Evolutionary conservation across 2,888 invertebrate species (phyloP).

Genomic region (Melipona bicolor): DNA sequence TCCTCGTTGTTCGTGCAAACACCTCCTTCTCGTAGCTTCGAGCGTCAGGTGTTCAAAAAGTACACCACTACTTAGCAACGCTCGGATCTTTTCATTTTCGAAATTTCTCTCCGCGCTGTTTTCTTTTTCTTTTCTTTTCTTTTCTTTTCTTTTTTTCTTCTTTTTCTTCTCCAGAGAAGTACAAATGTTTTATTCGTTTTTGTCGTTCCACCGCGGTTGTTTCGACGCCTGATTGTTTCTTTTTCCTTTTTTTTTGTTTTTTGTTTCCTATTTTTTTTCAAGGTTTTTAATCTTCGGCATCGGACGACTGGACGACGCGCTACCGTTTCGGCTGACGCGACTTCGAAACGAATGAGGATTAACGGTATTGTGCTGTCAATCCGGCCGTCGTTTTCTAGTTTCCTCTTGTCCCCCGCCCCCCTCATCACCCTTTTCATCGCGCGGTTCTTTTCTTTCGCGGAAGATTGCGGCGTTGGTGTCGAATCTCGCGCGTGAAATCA

Average conservation of each 20-base stretch:
- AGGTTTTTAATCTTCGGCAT: slow-evolving; percentile 78
- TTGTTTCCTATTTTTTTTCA: slow-evolving; percentile 42
- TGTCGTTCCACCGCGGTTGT: background rate
- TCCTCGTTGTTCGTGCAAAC: slow-evolving; percentile 16
- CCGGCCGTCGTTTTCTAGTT: slow-evolving; percentile 46
- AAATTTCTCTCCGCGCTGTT: background rate
- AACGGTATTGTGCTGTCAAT: slow-evolving; percentile 74
- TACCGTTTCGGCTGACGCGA: slow-evolving; percentile 61
- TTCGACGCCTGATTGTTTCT: slow-evolving; percentile 6
- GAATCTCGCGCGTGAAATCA: slow-evolving; percentile 68
- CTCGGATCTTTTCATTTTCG: slow-evolving; percentile 11
- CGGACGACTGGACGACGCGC: slow-evolving; percentile 37
- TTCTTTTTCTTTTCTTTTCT: too few relatives aligned
- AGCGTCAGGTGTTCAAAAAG: slow-evolving; percentile 18
- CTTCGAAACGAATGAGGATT: slow-evolving; percentile 73
- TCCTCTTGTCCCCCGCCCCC: slow-evolving; percentile 31
- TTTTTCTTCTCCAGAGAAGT: background rate
- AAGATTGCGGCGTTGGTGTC: slow-evolving; percentile 63
- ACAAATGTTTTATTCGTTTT: background rate
- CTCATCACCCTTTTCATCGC: slow-evolving; percentile 39
- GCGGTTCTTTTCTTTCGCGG: slow-evolving; percentile 50
- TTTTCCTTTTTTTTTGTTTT: background rate
- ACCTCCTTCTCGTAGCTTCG: slow-evolving; percentile 19
- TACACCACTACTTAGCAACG: slow-evolving; percentile 57
- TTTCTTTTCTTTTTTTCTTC: too few relatives aligned